Percentiles rank a stretch among this genome's conserved stretches.
Evolutionary conservation across 2,113 vertebrate genomes (phyloP).

Genomic region (Cettia cetti): DNA sequence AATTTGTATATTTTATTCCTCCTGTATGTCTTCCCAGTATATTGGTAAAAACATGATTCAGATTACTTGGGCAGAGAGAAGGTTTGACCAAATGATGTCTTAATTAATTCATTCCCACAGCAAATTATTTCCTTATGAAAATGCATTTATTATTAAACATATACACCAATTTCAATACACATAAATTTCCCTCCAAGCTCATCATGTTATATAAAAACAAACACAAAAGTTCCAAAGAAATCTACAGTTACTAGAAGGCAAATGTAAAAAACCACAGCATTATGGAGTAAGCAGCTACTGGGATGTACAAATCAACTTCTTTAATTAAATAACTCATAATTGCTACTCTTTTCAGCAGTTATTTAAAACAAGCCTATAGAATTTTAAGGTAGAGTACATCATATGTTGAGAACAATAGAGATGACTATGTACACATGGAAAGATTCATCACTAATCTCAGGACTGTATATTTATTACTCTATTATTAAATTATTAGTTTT

Average conservation of each 20-base stretch:
- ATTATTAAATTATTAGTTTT: neutral
- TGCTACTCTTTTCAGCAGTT: neutral
- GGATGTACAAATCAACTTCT: neutral
- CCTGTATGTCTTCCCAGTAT: neutral
- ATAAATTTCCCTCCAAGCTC: neutral
- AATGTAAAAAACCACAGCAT: neutral
- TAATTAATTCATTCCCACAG: neutral
- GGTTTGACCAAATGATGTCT: neutral
- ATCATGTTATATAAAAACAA: neutral
- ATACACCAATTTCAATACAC: neutral
- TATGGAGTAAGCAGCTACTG: neutral
- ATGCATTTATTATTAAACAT: neutral
- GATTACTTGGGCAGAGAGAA: neutral
- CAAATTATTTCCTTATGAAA: neutral
- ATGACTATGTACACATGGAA: neutral
- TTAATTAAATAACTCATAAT: neutral
- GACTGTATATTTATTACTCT: neutral
- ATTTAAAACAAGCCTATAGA: neutral
- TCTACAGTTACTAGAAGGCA: neutral
- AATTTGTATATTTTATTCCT: neutral
- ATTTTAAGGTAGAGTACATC: neutral
- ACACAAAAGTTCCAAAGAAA: neutral
- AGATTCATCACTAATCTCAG: neutral
- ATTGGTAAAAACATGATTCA: neutral
- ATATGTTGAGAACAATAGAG: neutral